phyloP scores from a whole-genome alignment of 2,113 vertebrate species.

The Peromyscus polionotus region DNA sequence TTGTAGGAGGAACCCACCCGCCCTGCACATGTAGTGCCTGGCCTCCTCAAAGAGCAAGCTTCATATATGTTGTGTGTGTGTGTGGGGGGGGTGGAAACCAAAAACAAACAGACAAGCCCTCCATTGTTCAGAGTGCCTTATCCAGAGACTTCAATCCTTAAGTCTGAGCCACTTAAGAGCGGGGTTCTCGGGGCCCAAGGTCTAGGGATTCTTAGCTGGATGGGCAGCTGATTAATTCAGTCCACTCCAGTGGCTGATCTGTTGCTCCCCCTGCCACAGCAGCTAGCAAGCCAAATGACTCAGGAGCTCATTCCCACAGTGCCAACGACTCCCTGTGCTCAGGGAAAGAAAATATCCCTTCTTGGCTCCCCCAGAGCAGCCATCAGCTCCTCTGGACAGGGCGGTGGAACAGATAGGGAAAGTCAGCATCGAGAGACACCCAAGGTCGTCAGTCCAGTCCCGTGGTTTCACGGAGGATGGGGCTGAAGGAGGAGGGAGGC shows the following conservation, averaged over 20 bases:
- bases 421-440: slow-evolving; percentile 1
- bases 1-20: not conserved
- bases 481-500: not conserved
- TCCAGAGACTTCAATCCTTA: slow-evolving; percentile 14
- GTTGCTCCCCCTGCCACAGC: not conserved
- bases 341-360: not conserved
- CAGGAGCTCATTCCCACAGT: not conserved
- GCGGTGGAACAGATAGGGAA: not conserved
- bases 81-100: not conserved
- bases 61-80: slow-evolving; percentile 36
- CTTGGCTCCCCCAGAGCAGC: not conserved
- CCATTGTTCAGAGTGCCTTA: not conserved
- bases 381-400: not conserved
- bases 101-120: not conserved
- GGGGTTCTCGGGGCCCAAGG: not conserved
- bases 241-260: not conserved
- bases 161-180: not conserved
- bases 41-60: not conserved
- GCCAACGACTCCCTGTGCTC: not conserved
- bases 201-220: not conserved
- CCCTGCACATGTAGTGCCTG: not conserved
- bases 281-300: not conserved
- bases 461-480: slow-evolving; percentile 48
- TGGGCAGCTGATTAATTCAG: not conserved
- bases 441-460: slow-evolving; percentile 25